Evolutionary conservation across 2,113 vertebrate species (phyloP), one percentile per base, ranked within the genome.

Genomic region (Callipepla squamata): DNA sequence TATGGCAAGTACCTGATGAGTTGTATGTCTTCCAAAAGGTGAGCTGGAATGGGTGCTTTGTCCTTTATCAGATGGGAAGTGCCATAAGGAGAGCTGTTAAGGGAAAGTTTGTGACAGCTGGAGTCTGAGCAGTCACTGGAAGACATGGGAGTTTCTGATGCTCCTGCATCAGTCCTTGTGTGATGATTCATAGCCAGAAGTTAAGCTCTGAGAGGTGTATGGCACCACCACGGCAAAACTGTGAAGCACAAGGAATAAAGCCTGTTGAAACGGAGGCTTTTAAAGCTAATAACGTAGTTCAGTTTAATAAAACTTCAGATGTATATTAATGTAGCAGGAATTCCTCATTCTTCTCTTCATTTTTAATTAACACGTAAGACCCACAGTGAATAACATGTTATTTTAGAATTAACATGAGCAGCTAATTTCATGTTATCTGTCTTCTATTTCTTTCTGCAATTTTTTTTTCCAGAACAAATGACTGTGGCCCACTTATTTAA

Each of bases 121-220:
- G 28, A 74, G 30, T 85, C 89, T 88, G 89, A 45, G 87, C 87
- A 89, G 91, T 96, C 94, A 95, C 36, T 72, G 95, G 92, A 90
- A 96, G 87, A 83, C 80, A n/a, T 22, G 63, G 47, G 81, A 67
- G 13, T 91, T 95, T 89, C 78, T 91, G 18, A 20, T n/a, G 44
- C 17, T 83, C 69, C 92, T 87, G 78, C 51, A 47, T 77, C 51
- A 78, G 80, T 92, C 38, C 36, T 72, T 76, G 51, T 65, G 74
- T 90, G 80, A 85, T 96, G 95, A 95, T 87, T 96, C 95, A 95
- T 67, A 92, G 47, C 80, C 20, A 61, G 72, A 55, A 81, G 84
- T 91, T 93, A 68, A 70, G 45, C 75, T 90, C 21, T 0, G 4
- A 89, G 67, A 85, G 93, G 85, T 92, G 58, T 5, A 5, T 38